phyloP scores from a whole-genome alignment of 2,888 invertebrate species.

The Meta bourneti region DNA sequence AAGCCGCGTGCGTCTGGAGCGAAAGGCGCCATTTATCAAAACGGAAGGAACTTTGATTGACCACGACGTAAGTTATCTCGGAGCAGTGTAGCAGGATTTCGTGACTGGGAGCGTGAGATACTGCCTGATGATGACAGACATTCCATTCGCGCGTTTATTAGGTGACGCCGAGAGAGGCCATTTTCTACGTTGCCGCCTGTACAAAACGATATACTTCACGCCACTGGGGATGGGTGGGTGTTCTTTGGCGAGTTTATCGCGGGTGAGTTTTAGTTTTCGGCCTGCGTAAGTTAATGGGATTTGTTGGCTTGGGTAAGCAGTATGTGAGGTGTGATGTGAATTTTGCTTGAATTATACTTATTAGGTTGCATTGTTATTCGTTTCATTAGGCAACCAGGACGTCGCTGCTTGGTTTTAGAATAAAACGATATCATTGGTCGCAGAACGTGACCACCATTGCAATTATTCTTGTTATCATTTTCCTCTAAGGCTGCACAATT shows the following conservation, averaged over 20 bases:
- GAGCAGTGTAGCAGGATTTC: not conserved
- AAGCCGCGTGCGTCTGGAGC: not conserved
- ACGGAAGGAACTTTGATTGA: slow-evolving; percentile 29
- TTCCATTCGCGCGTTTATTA: slow-evolving; percentile 32
- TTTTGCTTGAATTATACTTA: too few relatives aligned
- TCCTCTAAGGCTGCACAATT: too few relatives aligned
- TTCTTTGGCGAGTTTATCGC: slow-evolving; percentile 22
- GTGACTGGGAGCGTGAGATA: slow-evolving; percentile 30
- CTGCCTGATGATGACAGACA: slow-evolving; percentile 25
- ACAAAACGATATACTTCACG: slow-evolving; percentile 5
- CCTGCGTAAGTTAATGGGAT: too few relatives aligned
- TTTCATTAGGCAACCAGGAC: too few relatives aligned
- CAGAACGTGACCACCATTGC: too few relatives aligned
- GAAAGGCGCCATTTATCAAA: slow-evolving; percentile 10
- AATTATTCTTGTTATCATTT: too few relatives aligned
- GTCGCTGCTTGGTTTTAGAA: too few relatives aligned
- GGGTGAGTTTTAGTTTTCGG: too few relatives aligned
- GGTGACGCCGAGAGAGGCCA: slow-evolving; percentile 13
- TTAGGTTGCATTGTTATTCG: too few relatives aligned
- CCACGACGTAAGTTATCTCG: slow-evolving; percentile 20
- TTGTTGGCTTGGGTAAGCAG: too few relatives aligned
- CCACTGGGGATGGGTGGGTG: not conserved
- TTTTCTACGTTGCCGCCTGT: slow-evolving; percentile 17
- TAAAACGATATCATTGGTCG: too few relatives aligned
- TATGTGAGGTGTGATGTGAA: too few relatives aligned